Conservation (phyloP, 2,888 invertebrate genomes). For the Pyrrhia umbra region DNA sequence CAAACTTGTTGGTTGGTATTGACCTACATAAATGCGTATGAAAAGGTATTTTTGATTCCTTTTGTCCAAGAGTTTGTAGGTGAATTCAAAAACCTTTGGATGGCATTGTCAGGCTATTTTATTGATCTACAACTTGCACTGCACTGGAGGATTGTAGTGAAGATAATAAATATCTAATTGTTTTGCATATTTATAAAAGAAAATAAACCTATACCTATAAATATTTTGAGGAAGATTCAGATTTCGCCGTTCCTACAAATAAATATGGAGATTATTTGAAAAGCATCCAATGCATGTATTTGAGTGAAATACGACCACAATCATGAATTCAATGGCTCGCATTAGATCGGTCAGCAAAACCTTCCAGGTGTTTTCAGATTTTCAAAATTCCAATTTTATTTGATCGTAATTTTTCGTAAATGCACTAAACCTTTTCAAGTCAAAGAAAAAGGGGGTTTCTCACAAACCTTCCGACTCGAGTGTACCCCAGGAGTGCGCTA, state of each 20-base stretch:
- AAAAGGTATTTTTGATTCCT: neutral
- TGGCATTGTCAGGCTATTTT: neutral
- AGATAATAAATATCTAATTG: no score
- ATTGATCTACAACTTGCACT: neutral
- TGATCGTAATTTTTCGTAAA: slow-evolving; percentile 13
- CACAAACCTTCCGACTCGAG: slow-evolving; percentile 35
- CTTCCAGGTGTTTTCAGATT: slow-evolving; percentile 5
- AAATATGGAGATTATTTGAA: no score
- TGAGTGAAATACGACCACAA: neutral
- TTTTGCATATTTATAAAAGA: no score
- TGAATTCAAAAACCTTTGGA: neutral
- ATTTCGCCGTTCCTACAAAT: neutral
- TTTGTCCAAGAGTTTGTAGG: neutral
- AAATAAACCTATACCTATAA: neutral
- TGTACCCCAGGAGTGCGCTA: slow-evolving; percentile 58
- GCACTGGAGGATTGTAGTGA: no score
- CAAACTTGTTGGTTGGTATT: neutral
- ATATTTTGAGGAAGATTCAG: neutral
- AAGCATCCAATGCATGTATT: neutral
- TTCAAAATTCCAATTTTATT: slow-evolving; percentile 14
- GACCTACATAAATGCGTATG: neutral
- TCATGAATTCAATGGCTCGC: slow-evolving; percentile 6
- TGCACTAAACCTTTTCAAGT: slow-evolving; percentile 17
- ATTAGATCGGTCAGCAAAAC: slow-evolving; percentile 21
- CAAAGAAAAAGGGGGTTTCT: slow-evolving; percentile 36